These are phyloP conservation scores for Xenops minutus DNA, from an alignment of 2,797 vertebrate genomes.

Conservation along the genomic window DNA sequence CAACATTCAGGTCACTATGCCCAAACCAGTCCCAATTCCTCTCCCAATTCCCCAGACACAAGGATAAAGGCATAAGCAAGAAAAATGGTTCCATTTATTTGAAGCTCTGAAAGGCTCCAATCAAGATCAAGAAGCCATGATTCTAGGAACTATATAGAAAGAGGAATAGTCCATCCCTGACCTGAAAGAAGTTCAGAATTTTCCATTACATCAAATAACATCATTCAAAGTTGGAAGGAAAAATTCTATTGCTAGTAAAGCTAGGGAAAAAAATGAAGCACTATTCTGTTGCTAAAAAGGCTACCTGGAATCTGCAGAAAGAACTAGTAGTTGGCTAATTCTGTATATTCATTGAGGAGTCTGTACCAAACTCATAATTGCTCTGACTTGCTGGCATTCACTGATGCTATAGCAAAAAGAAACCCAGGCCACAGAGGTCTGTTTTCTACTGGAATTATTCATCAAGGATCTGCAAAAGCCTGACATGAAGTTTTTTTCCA, in stretches of 20 bases:
- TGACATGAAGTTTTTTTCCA: not conserved
- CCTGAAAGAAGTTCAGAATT: not conserved
- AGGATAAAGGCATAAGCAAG: conserved; percentile 24
- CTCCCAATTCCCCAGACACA: not conserved
- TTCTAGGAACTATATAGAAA: conserved; percentile 8
- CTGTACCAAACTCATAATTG: not conserved
- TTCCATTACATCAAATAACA: conserved; percentile 5
- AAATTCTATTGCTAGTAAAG: not conserved
- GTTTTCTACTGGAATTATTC: conserved; percentile 26
- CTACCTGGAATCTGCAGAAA: not conserved
- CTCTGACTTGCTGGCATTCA: not conserved
- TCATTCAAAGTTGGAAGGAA: not conserved
- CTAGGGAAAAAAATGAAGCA: not conserved
- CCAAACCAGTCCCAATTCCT: not conserved
- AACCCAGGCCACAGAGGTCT: not conserved
- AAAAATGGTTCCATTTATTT: conserved; percentile 37
- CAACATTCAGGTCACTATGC: not conserved
- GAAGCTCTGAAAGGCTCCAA: conserved; percentile 16
- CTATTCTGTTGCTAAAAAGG: not conserved
- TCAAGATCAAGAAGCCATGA: conserved; percentile 8
- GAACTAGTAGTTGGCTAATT: not conserved
- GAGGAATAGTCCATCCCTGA: not conserved
- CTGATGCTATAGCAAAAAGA: not conserved
- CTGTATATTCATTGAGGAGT: not conserved
- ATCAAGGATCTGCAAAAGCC: not conserved